Base-by-base conservation (phyloP, 2,113 vertebrate genomes). In the Tauraco erythrolophus region DNA sequence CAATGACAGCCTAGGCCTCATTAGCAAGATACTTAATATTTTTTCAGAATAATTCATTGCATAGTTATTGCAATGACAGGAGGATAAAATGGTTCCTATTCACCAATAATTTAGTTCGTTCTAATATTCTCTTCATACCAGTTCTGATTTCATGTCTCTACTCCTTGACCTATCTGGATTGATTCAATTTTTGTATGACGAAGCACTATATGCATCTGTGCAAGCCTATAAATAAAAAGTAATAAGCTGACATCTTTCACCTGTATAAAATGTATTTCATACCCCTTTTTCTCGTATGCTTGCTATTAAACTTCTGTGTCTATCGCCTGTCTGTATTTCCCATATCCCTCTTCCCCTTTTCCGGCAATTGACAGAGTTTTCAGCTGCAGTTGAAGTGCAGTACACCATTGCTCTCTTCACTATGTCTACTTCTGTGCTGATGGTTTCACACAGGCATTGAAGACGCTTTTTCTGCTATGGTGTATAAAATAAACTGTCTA, bases 401-500 rank as follows among this genome's bases (percentile, higher is more conserved):
- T 46, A 43, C 35, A 58, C 39, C 62, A 21, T 45, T 76, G 57
- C 21, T 88, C 9, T 93, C 85, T 89, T 95, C 41, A 57, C 64
- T 56, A 28, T 23, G 35, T 84, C 19, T 72, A 2, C 37, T 24
- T 95, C 50, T 87, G 21, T 51, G 66, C 74, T 83, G 61, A 56
- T 89, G 60, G 23, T 61, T 88, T 96, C 85, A 92, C 60, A 54
- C 19, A 87, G 37, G 19, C 84, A 24, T 48, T 91, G 68, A n/a
- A 83, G 84, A 60, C 21, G 28, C 43, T 84, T 91, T 95, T 89
- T 92, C n/a, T 94, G 65, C 50, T 76, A 25, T 81, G 41, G 41
- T 66, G 58, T 85, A 94, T 97, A 93, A 98, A 97, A 95, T 84
- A 97, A 97, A 89, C 89, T 81, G 76, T 88, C 78, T 92, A 78